phyloP scores from a whole-genome alignment of 2,113 vertebrate species.

The Gallinago jamesoni region DNA sequence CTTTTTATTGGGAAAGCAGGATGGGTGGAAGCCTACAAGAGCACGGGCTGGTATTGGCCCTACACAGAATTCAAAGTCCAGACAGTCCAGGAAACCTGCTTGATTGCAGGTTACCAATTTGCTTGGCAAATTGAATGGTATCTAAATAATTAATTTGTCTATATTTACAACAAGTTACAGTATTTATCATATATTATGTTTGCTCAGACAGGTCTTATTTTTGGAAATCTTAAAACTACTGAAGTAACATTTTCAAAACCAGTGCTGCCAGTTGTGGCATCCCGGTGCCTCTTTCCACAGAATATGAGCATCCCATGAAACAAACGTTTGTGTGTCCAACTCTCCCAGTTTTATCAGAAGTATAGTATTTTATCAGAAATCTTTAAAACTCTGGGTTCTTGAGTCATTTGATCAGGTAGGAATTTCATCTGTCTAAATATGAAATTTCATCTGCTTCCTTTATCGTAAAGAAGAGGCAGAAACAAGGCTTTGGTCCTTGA shows the following conservation, averaged over 20 bases:
- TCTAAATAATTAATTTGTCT: neutral
- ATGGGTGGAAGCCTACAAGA: neutral
- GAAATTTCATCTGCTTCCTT: neutral
- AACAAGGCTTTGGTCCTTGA: neutral
- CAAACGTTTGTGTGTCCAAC: neutral
- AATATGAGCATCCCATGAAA: neutral
- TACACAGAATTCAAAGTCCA: neutral
- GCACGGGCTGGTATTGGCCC: fast-evolving
- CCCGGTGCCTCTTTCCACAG: neutral
- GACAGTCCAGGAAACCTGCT: neutral
- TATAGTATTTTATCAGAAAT: neutral
- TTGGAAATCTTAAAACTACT: neutral
- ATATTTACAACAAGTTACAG: neutral
- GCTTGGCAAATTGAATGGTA: neutral
- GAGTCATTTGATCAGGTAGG: neutral
- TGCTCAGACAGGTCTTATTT: neutral
- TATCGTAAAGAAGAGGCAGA: neutral
- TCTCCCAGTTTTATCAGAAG: neutral
- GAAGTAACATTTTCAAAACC: neutral
- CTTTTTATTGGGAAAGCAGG: neutral
- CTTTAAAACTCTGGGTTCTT: neutral
- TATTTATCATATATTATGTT: neutral
- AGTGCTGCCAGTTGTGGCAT: neutral
- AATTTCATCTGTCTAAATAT: neutral
- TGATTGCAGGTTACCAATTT: neutral